Percentiles rank a stretch among this genome's conserved stretches.
phyloP scores from a whole-genome alignment of 2,888 invertebrate genomes.

The Pecten maximus region DNA sequence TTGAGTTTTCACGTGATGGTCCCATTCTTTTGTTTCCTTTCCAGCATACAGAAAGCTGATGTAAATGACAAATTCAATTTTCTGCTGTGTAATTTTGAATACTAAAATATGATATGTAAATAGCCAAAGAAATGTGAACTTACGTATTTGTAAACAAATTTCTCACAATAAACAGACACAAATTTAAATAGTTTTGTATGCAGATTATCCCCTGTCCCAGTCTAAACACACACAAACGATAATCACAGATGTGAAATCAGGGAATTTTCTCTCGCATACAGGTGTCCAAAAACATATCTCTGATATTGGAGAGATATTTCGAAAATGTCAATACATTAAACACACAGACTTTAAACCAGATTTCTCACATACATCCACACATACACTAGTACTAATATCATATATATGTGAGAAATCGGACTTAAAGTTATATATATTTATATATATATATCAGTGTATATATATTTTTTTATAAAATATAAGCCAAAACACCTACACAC shows the following conservation, averaged over 20 bases:
- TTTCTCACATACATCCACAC: background rate
- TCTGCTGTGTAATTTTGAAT: constrained; percentile 17
- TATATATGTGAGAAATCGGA: no score
- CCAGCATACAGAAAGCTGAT: background rate
- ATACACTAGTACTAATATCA: no score
- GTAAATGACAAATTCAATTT: background rate
- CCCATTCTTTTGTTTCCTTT: constrained; percentile 23
- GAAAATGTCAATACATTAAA: no score
- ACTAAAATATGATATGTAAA: background rate
- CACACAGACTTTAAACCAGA: background rate
- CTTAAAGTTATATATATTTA: no score
- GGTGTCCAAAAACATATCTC: background rate
- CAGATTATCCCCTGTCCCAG: background rate
- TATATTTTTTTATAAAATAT: no score
- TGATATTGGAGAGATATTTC: no score
- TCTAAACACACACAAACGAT: background rate
- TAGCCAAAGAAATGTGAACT: background rate
- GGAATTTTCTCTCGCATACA: background rate
- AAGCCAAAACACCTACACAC: no score
- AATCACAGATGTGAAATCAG: background rate
- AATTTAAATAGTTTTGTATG: background rate
- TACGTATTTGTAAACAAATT: background rate
- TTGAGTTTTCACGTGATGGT: background rate
- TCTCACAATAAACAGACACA: background rate
- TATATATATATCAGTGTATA: no score